phyloP scores from a whole-genome alignment of 64 coral and sea anemone species.

The Astreopora myriophthalma region DNA sequence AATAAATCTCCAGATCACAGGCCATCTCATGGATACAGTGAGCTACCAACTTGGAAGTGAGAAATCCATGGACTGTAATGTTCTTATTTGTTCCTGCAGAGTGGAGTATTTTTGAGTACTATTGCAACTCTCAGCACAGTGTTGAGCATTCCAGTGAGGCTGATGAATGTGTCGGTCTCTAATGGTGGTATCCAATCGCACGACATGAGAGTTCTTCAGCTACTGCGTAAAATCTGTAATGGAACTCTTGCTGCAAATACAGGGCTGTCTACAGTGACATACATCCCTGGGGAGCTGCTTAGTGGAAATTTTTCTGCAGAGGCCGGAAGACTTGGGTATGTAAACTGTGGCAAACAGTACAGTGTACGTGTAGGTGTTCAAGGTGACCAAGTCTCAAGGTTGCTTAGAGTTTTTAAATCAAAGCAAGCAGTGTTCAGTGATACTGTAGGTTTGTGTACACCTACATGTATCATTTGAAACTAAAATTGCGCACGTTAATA shows the following conservation, averaged over 20 bases:
- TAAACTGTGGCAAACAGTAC: too few relatives aligned
- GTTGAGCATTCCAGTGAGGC: constrained; percentile 67
- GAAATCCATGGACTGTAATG: not conserved
- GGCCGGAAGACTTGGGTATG: constrained; percentile 82
- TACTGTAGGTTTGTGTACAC: too few relatives aligned
- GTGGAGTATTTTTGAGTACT: constrained; percentile 66
- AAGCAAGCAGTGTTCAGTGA: too few relatives aligned
- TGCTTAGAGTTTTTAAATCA: too few relatives aligned
- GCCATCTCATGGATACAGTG: too few relatives aligned
- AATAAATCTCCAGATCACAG: too few relatives aligned
- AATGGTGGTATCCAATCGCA: constrained; percentile 68
- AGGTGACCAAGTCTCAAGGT: too few relatives aligned
- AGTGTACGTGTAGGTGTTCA: too few relatives aligned
- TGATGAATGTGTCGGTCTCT: constrained; percentile 49
- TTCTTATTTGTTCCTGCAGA: not conserved
- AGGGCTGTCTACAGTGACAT: constrained; percentile 75
- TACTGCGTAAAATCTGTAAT: constrained; percentile 81
- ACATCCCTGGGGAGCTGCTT: constrained; percentile 74
- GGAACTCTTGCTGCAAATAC: constrained; percentile 85
- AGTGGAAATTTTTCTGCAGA: constrained; percentile 80
- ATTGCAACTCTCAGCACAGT: constrained; percentile 65
- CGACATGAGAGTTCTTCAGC: constrained; percentile 85
- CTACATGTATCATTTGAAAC: too few relatives aligned
- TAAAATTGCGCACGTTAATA: too few relatives aligned
- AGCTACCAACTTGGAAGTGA: not conserved